Evolutionary conservation across 2,888 invertebrate species (phyloP), one percentile per base, ranked within the genome.

Genomic region (Octonoba sinensis): DNA sequence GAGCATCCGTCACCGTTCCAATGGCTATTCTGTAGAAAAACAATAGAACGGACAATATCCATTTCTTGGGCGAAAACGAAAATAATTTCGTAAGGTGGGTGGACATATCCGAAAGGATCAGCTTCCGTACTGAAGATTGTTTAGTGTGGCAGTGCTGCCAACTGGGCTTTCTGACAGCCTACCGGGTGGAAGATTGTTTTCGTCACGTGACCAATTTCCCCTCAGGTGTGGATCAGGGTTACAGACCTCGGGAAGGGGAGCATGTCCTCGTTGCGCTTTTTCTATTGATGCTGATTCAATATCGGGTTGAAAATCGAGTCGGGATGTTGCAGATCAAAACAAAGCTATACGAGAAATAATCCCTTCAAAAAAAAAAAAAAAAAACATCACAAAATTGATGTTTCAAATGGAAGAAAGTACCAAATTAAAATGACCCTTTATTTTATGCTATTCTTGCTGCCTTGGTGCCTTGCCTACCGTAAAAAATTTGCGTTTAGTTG

Each of bases 21-120:
- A 69, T 79, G 47, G 62, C 27, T 54, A 60, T 73, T 11, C 79
- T 67, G 57, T 69, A 79, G 15, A 79, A 54, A 24, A 47, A 79
- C 79, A 79, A 64, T 4, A 73, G 20, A 20, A 79, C 24, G 20
- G 73, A 67, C 27, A 79, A 27, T 1, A 60, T 13, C 69, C 20
- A 54, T 49, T 71, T 79, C 47, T 56, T 62, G 1, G 73, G 79
- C 8, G 72, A 69, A 36, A n/a, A 51, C 3, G 51, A 46, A 46
- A 79, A 8, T 44, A 73, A 36, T n/a, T 56, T 54, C 2, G 73
- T 51, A 3, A 79, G 54, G n/a, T 60, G 60, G 27, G 56, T 73
- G 18, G 79, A 69, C 79, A 79, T 79, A 36, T 64, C 24, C 36
- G 60, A 67, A 8, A 36, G n/a, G n/a, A n/a, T n/a, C n/a, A n/a